Evolutionary conservation across 2,113 vertebrate genomes (phyloP).

Genomic region (Prochilodus magdalenae): DNA sequence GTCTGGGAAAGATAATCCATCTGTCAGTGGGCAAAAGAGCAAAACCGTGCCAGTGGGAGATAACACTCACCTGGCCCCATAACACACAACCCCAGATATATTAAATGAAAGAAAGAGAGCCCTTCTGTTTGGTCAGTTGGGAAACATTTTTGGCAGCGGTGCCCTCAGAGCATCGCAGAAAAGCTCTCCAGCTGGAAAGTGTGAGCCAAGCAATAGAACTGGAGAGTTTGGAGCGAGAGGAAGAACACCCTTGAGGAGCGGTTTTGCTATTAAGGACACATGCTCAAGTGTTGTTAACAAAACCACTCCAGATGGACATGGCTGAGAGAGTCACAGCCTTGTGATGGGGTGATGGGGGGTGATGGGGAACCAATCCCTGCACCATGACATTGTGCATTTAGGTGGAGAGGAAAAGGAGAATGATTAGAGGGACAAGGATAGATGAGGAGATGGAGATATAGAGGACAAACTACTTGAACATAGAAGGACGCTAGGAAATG

Average conservation of each 20-base stretch:
- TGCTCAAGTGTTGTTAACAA: not conserved
- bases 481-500: no score
- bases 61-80: constrained; percentile 41
- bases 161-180: not conserved
- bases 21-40: constrained; percentile 50
- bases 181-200: not conserved
- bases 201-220: not conserved
- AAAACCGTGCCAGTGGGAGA: constrained; percentile 56
- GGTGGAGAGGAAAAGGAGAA: no score
- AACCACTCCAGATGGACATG: not conserved
- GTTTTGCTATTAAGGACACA: not conserved
- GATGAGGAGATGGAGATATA: not conserved
- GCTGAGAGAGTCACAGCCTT: not conserved
- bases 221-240: not conserved
- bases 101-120: constrained; percentile 16
- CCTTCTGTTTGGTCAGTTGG: not conserved
- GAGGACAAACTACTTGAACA: no score
- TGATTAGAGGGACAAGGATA: not conserved
- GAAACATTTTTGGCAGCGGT: not conserved
- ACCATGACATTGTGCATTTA: not conserved
- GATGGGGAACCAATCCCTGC: not conserved
- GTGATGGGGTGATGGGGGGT: not conserved
- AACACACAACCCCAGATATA: constrained; percentile 40
- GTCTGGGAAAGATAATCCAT: constrained; percentile 46
- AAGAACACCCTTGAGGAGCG: not conserved